These are phyloP conservation scores for Echinometra lucunter DNA, from an alignment of 53 echinoderm and acorn worm genomes.

Conservation along the genomic window DNA sequence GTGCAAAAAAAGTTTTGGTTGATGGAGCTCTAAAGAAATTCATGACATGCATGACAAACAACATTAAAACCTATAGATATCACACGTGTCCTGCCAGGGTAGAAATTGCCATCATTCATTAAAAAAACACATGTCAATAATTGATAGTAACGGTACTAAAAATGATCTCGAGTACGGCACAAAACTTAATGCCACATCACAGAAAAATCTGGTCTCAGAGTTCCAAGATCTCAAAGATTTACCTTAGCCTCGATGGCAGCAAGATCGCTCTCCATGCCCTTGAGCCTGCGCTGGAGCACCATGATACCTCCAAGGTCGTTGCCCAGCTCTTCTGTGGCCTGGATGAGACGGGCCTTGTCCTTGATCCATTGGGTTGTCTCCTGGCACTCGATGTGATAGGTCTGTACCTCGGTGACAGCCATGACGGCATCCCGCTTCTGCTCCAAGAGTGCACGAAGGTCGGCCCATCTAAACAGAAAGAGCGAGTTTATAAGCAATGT, in stretches of 20 bases:
- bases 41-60: not conserved
- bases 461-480: conserved; percentile 81
- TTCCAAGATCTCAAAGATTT: not conserved
- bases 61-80: not conserved
- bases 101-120: not conserved
- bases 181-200: not conserved
- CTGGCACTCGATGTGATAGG: conserved; percentile 98
- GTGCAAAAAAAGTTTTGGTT: not conserved
- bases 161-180: not conserved
- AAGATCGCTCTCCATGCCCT: conserved; percentile 97
- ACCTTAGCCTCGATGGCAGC: conserved; percentile 99
- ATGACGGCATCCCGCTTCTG: conserved; percentile 90
- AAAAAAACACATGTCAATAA: not conserved
- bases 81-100: not conserved
- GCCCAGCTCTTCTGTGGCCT: conserved; percentile 96
- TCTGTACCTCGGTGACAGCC: conserved; percentile 90
- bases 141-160: not conserved
- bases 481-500: no score
- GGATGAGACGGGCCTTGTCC: conserved; percentile 94
- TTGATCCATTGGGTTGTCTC: conserved; percentile 98
- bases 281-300: conserved; percentile 94
- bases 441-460: conserved; percentile 81
- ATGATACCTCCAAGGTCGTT: conserved; percentile 96
- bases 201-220: no score
- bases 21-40: not conserved